Evolutionary conservation across 2,113 vertebrate genomes (phyloP).

Genomic region (Hucho hucho): DNA sequence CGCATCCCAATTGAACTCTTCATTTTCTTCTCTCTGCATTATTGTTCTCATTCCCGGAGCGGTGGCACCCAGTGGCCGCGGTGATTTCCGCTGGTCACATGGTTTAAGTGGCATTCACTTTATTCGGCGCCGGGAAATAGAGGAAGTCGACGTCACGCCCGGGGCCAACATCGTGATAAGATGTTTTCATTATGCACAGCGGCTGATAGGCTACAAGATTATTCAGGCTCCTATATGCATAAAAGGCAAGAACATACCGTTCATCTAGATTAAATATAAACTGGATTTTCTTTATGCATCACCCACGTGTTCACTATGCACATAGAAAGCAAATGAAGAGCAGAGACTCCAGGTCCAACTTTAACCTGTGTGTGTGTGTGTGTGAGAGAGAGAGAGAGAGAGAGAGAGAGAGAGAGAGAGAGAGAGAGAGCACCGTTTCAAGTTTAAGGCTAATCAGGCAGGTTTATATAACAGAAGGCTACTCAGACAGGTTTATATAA

Average conservation of each 20-base stretch:
- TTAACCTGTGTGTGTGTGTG: constrained; percentile 10
- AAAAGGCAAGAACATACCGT: constrained; percentile 60
- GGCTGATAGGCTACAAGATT: constrained; percentile 67
- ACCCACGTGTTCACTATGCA: too few relatives aligned
- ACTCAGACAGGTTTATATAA: too few relatives aligned
- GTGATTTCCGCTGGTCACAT: constrained; percentile 58
- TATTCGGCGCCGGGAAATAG: constrained; percentile 49
- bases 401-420: too few relatives aligned
- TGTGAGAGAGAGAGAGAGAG: too few relatives aligned
- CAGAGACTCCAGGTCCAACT: neutral
- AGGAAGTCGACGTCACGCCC: constrained; percentile 68
- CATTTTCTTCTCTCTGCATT: constrained; percentile 70
- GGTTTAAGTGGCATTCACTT: constrained; percentile 10
- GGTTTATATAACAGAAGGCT: too few relatives aligned
- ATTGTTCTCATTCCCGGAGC: constrained; percentile 61
- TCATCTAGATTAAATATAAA: constrained; percentile 65
- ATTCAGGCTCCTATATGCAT: constrained; percentile 50
- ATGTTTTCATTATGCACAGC: constrained; percentile 72
- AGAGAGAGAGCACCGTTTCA: neutral
- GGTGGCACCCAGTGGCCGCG: constrained; percentile 52
- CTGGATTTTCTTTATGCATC: neutral
- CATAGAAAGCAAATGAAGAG: too few relatives aligned
- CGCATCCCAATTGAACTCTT: constrained; percentile 93
- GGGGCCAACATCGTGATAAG: constrained; percentile 67
- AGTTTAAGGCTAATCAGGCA: too few relatives aligned